Evolutionary conservation across 2,797 vertebrate species (phyloP).

Genomic region (Dendrocincla tyrannina): DNA sequence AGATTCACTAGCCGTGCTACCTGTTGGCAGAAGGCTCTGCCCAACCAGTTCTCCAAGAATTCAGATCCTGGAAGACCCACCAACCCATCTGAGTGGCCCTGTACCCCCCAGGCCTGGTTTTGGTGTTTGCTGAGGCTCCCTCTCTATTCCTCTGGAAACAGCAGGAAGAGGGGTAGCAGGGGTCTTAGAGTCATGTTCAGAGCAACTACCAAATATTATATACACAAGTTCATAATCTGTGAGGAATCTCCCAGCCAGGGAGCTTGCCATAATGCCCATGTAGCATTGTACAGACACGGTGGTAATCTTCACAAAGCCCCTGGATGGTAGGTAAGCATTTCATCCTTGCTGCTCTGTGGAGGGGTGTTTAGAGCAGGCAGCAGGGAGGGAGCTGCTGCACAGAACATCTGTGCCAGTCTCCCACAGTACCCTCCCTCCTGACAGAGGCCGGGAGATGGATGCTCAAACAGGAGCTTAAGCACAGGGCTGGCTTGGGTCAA

Average conservation of each 20-base stretch:
- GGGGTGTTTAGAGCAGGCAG: background rate
- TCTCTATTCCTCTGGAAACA: background rate
- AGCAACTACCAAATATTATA: background rate
- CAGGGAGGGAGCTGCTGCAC: background rate
- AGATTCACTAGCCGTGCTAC: background rate
- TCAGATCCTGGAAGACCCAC: background rate
- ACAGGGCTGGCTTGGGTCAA: background rate
- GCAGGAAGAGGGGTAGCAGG: background rate
- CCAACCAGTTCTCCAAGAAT: background rate
- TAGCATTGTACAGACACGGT: background rate
- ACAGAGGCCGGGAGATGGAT: accelerated
- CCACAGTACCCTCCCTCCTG: background rate
- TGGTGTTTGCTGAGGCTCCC: background rate
- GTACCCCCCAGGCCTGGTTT: accelerated
- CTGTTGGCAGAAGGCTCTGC: background rate
- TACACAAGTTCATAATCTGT: background rate
- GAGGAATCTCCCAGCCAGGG: background rate
- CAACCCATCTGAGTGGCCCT: accelerated
- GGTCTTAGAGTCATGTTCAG: background rate
- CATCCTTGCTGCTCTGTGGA: background rate
- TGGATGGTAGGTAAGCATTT: background rate
- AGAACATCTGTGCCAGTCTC: background rate
- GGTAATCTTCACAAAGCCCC: background rate
- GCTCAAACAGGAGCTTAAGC: background rate
- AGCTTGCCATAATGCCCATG: background rate